A percentile compares a stretch with the other conserved stretches of the same genome.
These are phyloP conservation scores for Ganaspis brasiliensis DNA, from an alignment of 2,888 invertebrate species.

Conservation along the genomic window DNA sequence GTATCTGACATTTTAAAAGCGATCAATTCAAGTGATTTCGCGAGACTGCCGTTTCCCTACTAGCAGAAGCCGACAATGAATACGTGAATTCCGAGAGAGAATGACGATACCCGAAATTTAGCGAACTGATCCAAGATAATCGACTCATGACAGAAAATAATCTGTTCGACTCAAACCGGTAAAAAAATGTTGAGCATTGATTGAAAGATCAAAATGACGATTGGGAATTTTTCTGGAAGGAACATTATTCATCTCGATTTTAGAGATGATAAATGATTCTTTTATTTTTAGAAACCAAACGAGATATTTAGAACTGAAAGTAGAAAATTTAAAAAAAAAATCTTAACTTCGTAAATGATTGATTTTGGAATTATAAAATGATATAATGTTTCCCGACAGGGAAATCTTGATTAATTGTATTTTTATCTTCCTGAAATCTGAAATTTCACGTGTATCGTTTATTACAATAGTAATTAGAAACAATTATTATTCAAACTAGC, in stretches of 20 bases:
- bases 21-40: slow-evolving; percentile 27
- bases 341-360: background rate
- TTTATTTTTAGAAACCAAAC: slow-evolving; percentile 19
- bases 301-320: background rate
- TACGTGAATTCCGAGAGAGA: slow-evolving; percentile 20
- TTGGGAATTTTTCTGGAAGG: slow-evolving; percentile 18
- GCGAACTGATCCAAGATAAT: slow-evolving; percentile 3
- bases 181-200: slow-evolving; percentile 35
- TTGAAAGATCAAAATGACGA: slow-evolving; percentile 42
- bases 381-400: too few species aligned
- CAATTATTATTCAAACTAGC: too few species aligned
- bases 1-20: slow-evolving; percentile 31
- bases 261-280: slow-evolving; percentile 35
- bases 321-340: too few species aligned
- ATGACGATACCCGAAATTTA: slow-evolving; percentile 36
- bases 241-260: slow-evolving; percentile 37
- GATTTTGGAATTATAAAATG: background rate
- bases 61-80: slow-evolving; percentile 22
- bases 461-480: too few species aligned
- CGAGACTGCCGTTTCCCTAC: slow-evolving; percentile 36
- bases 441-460: too few species aligned
- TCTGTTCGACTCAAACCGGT: slow-evolving; percentile 33
- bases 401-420: too few species aligned
- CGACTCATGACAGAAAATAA: slow-evolving; percentile 40
- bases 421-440: too few species aligned